Percentiles rank a stretch among this genome's conserved stretches.
These are phyloP conservation scores for Aurelia aurita DNA, from an alignment of 30 jellyfish, hydroid and myxozoan species.

Conservation along the genomic window DNA sequence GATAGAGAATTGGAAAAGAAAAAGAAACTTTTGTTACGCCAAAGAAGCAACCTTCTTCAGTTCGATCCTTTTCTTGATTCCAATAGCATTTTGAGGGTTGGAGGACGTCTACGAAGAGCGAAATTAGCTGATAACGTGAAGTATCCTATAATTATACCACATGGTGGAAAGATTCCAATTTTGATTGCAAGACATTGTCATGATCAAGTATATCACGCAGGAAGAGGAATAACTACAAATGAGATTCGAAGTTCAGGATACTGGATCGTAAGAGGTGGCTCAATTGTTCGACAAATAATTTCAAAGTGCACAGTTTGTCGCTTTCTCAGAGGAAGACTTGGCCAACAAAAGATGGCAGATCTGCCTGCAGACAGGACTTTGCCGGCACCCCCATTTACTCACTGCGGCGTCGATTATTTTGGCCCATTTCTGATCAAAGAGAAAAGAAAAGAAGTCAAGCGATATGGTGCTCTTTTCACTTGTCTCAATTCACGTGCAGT, in stretches of 20 bases:
- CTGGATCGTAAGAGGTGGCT: slow-evolving; percentile 14
- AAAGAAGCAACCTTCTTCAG: too few relatives aligned
- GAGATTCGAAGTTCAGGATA: slow-evolving; percentile 19
- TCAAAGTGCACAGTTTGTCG: slow-evolving; percentile 32
- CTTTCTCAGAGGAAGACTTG: slow-evolving; percentile 17
- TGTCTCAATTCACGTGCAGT: too few relatives aligned
- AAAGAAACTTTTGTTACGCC: too few relatives aligned
- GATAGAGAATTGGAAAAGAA: too few relatives aligned
- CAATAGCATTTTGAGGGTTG: too few relatives aligned
- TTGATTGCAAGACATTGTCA: slow-evolving; percentile 26
- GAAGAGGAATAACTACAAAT: slow-evolving; percentile 35
- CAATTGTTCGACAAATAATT: slow-evolving; percentile 3
- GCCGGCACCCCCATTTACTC: slow-evolving; percentile 33
- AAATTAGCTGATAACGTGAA: too few relatives aligned
- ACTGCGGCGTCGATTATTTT: slow-evolving; percentile 57
- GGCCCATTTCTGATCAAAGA: slow-evolving; percentile 46
- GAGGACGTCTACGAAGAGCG: too few relatives aligned
- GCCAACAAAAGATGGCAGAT: slow-evolving; percentile 52
- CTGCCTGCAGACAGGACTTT: slow-evolving; percentile 34
- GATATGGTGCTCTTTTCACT: slow-evolving; percentile 23
- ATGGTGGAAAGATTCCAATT: slow-evolving; percentile 25
- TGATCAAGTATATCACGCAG: slow-evolving; percentile 28
- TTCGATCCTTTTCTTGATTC: too few relatives aligned
- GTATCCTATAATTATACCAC: too few relatives aligned
- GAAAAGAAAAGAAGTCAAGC: slow-evolving; percentile 26